phyloP scores from a whole-genome alignment of 2,113 vertebrate genomes.

The Archilochus colubris region DNA sequence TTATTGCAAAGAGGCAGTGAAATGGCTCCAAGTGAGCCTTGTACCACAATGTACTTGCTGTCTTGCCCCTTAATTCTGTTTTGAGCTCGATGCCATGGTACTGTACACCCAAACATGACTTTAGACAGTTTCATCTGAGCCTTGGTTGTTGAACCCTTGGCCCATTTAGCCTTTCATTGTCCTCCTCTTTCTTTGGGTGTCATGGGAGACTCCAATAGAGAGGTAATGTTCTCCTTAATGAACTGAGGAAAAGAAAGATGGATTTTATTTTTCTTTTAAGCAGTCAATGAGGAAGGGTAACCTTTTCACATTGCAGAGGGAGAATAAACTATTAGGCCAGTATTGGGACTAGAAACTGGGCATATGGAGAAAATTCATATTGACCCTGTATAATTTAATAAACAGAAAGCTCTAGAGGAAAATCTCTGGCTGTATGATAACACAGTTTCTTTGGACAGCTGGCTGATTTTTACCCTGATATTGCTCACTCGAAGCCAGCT shows the following conservation, averaged over 20 bases:
- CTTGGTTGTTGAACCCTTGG: neutral
- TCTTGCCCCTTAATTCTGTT: neutral
- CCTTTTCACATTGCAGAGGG: neutral
- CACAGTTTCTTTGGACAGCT: neutral
- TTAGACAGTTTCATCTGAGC: neutral
- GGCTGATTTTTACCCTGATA: neutral
- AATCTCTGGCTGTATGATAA: neutral
- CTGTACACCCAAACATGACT: neutral
- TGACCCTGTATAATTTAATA: neutral
- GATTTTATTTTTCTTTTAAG: neutral
- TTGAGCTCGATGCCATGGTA: neutral
- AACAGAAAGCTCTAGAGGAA: neutral
- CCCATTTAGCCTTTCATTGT: neutral
- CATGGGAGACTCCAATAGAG: neutral
- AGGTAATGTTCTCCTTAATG: neutral
- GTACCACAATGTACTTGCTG: neutral
- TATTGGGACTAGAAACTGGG: neutral
- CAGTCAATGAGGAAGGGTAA: neutral
- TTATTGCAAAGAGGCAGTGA: neutral
- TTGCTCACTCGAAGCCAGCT: neutral
- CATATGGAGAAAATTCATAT: neutral
- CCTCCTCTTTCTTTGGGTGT: neutral
- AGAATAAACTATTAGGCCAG: neutral
- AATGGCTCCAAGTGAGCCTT: neutral
- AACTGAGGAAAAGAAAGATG: neutral